A percentile compares a stretch with the other conserved stretches of the same genome.
phyloP scores from a whole-genome alignment of 2,113 vertebrate genomes.

The Dinomys branickii region DNA sequence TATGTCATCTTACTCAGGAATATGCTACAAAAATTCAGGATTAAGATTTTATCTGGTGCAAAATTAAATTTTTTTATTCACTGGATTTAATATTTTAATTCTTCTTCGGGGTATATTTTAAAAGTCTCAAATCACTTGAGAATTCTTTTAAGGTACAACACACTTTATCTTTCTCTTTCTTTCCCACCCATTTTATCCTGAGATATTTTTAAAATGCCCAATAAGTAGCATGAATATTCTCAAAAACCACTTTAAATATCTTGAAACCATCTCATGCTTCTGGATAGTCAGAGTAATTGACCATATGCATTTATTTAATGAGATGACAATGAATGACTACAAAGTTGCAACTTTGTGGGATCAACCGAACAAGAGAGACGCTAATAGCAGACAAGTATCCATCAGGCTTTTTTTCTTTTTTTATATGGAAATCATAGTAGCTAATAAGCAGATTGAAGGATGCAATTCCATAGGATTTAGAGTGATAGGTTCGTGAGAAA shows the following conservation, averaged over 20 bases:
- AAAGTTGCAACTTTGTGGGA: background rate
- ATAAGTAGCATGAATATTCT: background rate
- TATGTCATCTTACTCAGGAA: background rate
- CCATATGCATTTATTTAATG: background rate
- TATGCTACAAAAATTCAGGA: background rate
- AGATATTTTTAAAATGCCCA: background rate
- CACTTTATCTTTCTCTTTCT: background rate
- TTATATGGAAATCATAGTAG: background rate
- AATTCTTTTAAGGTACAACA: background rate
- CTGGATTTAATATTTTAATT: background rate
- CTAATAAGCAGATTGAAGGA: background rate
- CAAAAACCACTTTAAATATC: background rate
- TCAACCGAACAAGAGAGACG: background rate
- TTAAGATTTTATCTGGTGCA: background rate
- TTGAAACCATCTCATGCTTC: background rate
- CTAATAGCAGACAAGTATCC: background rate
- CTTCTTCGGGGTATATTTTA: background rate
- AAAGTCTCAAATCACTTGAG: background rate
- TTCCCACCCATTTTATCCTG: background rate
- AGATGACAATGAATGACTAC: background rate
- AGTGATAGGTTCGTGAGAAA: background rate
- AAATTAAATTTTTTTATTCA: slow-evolving; percentile 11
- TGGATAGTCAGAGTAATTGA: background rate
- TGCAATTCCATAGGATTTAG: background rate
- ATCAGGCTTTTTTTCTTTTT: background rate